Conservation (phyloP, 2,113 vertebrate species). For the Vombatus ursinus region DNA sequence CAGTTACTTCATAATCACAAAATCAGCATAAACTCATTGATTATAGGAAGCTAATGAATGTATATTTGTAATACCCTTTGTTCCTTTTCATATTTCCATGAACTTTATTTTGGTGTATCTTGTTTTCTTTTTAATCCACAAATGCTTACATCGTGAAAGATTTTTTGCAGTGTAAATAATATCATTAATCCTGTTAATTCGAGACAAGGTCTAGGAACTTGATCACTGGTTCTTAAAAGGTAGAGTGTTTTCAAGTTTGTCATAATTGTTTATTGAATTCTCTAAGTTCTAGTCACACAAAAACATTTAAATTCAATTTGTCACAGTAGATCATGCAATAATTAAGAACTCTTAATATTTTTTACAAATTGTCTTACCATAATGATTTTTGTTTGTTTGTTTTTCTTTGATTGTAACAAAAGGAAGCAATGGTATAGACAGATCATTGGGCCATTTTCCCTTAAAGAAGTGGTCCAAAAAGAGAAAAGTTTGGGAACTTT, state of each 20-base stretch:
- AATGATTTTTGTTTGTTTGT: slow-evolving; percentile 21
- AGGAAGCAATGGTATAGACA: not conserved
- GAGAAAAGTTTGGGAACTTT: not conserved
- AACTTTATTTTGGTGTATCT: not conserved
- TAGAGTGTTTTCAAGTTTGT: not conserved
- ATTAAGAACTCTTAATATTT: not conserved
- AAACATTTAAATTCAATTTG: not conserved
- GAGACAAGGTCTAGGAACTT: not conserved
- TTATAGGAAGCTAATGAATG: not conserved
- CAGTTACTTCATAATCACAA: not conserved
- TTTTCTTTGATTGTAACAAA: slow-evolving; percentile 11
- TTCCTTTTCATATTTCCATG: not conserved
- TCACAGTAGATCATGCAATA: not conserved
- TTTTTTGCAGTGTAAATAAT: not conserved
- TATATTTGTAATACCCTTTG: not conserved
- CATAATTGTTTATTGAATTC: not conserved
- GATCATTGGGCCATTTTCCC: not conserved
- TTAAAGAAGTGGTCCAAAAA: not conserved
- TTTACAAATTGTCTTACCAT: not conserved
- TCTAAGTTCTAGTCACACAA: not conserved
- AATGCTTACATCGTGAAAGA: not conserved
- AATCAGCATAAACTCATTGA: not conserved
- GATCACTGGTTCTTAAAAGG: not conserved
- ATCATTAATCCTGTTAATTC: not conserved
- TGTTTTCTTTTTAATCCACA: not conserved